Evolutionary conservation across 92 coral and sea anemone species (phyloP).

Genomic region (Parazoanthus swiftii): DNA sequence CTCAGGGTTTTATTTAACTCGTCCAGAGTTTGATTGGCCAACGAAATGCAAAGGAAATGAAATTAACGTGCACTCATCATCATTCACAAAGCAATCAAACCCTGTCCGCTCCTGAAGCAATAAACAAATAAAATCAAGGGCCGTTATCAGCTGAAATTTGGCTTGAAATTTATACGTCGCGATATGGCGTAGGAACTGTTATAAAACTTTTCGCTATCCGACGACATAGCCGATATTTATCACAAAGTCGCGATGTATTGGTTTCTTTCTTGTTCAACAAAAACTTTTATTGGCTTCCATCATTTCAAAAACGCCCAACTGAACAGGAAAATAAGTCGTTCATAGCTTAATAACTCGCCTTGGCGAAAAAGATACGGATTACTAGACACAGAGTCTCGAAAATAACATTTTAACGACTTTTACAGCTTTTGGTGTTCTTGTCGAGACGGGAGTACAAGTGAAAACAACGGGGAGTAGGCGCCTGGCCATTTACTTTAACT

Average conservation of each 20-base stretch:
- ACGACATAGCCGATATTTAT: neutral
- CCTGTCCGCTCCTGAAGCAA: conserved; percentile 18
- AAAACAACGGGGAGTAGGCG: neutral
- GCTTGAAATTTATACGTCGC: neutral
- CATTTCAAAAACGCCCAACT: conserved; percentile 1
- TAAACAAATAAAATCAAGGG: conserved; percentile 15
- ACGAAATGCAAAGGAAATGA: conserved; percentile 39
- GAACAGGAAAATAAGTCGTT: neutral
- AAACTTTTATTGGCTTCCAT: conserved; percentile 29
- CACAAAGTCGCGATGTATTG: neutral
- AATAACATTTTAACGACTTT: conserved; percentile 33
- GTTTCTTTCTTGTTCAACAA: conserved; percentile 10
- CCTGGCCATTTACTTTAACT: neutral
- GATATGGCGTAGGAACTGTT: neutral
- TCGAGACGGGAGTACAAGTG: conserved; percentile 5
- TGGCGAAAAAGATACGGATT: conserved; percentile 12
- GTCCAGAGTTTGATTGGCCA: conserved; percentile 25
- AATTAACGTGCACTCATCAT: conserved; percentile 33
- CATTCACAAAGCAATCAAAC: conserved; percentile 33
- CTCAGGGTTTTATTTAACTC: conserved; percentile 17
- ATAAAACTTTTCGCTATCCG: neutral
- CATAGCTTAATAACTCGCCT: conserved; percentile 21
- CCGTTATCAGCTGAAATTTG: conserved; percentile 33
- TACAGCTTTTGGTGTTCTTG: conserved; percentile 18
- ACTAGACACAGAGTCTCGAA: conserved; percentile 17